Evolutionary conservation across 2,113 vertebrate genomes (phyloP), one percentile per base, ranked within the genome.

Genomic region (Macrotus californicus): DNA sequence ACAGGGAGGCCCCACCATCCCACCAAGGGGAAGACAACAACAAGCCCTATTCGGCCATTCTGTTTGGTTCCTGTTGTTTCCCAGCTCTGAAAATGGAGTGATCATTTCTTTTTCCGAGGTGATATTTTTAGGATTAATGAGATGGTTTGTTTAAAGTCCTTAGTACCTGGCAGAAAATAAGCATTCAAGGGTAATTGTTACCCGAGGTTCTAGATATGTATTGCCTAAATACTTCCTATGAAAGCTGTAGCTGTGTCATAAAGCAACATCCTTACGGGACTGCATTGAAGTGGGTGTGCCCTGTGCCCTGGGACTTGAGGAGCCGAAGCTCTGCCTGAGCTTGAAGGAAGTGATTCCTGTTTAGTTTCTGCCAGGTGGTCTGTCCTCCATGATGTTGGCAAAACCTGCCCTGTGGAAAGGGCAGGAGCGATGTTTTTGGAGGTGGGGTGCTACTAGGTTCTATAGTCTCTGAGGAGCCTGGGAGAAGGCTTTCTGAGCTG

Each of bases 141-240:
- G 67, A 14, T 88, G 79, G 61, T 91, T 70, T 88, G 80, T 89
- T 93, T 92, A 34, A 87, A 85, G 41, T 90, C 14, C 54, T 93
- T 77, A 72, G 13, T 76, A 79, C 50, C 14, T 92, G 64, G 50
- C 24, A 93, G 82, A 90, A 80, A 59, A 54, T 18, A 69, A 90
- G 46, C 66, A 46, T 54, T 93, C 36, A 82, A 77, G n/a, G 9
- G 15, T 84, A 39, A 46, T 87, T 80, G 39, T 18, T 29, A 22
- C 3, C 7, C 48, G 72, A 73, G 56, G 87, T 82, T 89, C 50
- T 92, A 87, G 73, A 22, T 89, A 34, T 36, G n/a, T 39, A 21
- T 82, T 76, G 82, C 46, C 52, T 41, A 54, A 52, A 59, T 70
- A 36, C 72, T 83, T 66, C 14, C 69, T 29, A 36, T 86, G 52